Conservation (phyloP, 2,888 invertebrate species). For the Nineta flava region DNA sequence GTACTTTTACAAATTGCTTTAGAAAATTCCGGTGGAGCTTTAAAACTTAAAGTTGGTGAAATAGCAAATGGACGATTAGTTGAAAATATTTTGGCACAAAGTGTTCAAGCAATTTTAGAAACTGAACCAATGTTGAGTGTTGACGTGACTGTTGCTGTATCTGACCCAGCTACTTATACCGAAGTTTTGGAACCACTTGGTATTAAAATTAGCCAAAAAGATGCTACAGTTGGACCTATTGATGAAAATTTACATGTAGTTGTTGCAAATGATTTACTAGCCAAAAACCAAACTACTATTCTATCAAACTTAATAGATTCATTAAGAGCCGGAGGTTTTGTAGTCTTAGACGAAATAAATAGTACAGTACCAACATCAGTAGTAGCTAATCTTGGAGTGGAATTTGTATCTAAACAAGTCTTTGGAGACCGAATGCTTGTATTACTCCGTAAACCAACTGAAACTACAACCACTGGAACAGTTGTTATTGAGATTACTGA, state of each 20-base stretch:
- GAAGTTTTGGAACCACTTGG: slow-evolving; percentile 39
- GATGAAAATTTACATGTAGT: slow-evolving; percentile 54
- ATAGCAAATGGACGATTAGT: slow-evolving; percentile 39
- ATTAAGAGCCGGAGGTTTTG: slow-evolving; percentile 50
- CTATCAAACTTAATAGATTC: slow-evolving; percentile 42
- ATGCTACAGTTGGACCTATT: slow-evolving; percentile 38
- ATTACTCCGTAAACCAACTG: slow-evolving; percentile 42
- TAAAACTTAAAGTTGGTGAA: slow-evolving; percentile 61
- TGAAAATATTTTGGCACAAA: slow-evolving; percentile 47
- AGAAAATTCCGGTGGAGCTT: slow-evolving; percentile 54
- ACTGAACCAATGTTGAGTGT: slow-evolving; percentile 57
- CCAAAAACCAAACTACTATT: slow-evolving; percentile 32
- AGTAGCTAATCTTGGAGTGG: slow-evolving; percentile 29
- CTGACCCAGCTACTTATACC: slow-evolving; percentile 34
- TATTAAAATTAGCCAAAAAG: slow-evolving; percentile 47
- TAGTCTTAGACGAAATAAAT: slow-evolving; percentile 50
- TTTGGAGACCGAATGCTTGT: slow-evolving; percentile 47
- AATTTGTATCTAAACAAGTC: slow-evolving; percentile 42
- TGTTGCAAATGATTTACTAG: slow-evolving; percentile 46
- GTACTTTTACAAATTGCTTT: slow-evolving; percentile 54
- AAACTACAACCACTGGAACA: slow-evolving; percentile 22
- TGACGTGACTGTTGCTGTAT: slow-evolving; percentile 40
- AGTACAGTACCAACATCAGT: slow-evolving; percentile 26
- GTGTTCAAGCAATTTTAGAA: slow-evolving; percentile 44
- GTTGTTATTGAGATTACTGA: slow-evolving; percentile 52